phyloP scores from a whole-genome alignment of 2,888 invertebrate species.

The Phragmatobia fuliginosa region DNA sequence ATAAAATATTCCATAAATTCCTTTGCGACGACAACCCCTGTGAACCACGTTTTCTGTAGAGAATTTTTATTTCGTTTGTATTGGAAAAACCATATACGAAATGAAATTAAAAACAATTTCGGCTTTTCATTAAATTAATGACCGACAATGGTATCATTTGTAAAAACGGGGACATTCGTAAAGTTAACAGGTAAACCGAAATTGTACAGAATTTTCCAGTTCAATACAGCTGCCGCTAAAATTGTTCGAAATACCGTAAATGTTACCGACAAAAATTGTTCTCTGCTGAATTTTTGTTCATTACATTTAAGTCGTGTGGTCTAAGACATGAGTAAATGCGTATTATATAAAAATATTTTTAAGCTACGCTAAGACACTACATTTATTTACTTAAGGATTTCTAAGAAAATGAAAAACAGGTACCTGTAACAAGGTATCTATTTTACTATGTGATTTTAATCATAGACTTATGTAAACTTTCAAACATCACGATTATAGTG shows the following conservation, averaged over 20 bases:
- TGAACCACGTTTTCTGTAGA: background rate
- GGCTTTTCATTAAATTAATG: constrained; percentile 34
- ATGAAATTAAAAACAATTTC: constrained; percentile 24
- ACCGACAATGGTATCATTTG: constrained; percentile 22
- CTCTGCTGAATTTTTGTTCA: constrained; percentile 50
- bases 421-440: too few relatives aligned
- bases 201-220: constrained; percentile 35
- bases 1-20: too few relatives aligned
- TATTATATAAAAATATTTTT: background rate
- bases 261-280: constrained; percentile 53
- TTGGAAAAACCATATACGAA: background rate
- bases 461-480: too few relatives aligned
- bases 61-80: background rate
- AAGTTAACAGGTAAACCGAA: constrained; percentile 46
- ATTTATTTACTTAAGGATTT: too few relatives aligned
- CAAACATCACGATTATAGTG: too few relatives aligned
- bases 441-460: too few relatives aligned
- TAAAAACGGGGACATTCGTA: constrained; percentile 36
- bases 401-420: too few relatives aligned
- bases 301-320: constrained; percentile 43
- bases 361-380: background rate
- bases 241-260: constrained; percentile 46
- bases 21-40: too few relatives aligned
- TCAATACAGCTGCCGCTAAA: constrained; percentile 33
- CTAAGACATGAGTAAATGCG: constrained; percentile 23